Conservation (phyloP, 2,888 invertebrate genomes). For the Gisinianus flammeolus region DNA sequence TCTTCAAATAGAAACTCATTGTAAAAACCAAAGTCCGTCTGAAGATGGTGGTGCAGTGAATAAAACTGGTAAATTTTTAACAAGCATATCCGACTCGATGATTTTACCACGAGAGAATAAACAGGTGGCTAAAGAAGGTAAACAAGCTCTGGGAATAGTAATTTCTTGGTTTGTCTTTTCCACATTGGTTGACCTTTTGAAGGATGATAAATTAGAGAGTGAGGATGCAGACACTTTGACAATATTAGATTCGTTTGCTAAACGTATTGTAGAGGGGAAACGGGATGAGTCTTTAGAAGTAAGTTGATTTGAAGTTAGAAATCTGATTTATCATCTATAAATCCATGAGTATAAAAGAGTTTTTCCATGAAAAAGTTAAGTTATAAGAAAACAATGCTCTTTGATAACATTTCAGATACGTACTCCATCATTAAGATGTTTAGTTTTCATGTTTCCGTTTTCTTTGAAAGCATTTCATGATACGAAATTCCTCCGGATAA, state of each 20-base stretch:
- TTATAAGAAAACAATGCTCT: too few species aligned
- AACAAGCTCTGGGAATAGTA: not conserved
- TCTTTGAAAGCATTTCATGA: slow-evolving; percentile 30
- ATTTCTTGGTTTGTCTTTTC: slow-evolving; percentile 19
- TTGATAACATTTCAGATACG: slow-evolving; percentile 32
- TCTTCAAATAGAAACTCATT: not conserved
- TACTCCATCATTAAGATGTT: slow-evolving; percentile 25
- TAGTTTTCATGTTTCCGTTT: slow-evolving; percentile 35
- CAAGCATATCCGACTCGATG: not conserved
- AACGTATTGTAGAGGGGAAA: slow-evolving; percentile 5
- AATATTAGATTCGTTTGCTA: slow-evolving; percentile 25
- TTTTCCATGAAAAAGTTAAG: too few species aligned
- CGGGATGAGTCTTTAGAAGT: slow-evolving; percentile 31
- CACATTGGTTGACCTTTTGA: slow-evolving; percentile 12
- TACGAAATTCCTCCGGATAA: not conserved
- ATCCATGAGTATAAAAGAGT: not conserved
- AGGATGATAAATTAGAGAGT: slow-evolving; percentile 17
- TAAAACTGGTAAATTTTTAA: slow-evolving; percentile 8
- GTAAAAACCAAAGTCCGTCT: not conserved
- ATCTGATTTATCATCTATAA: not conserved
- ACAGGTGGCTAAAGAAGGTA: slow-evolving; percentile 10
- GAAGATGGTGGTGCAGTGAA: not conserved
- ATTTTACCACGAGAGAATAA: slow-evolving; percentile 21
- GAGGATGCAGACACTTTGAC: not conserved
- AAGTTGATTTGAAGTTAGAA: not conserved